Base-by-base conservation (phyloP, 2,888 invertebrate species). In the Drosophila affinis region DNA sequence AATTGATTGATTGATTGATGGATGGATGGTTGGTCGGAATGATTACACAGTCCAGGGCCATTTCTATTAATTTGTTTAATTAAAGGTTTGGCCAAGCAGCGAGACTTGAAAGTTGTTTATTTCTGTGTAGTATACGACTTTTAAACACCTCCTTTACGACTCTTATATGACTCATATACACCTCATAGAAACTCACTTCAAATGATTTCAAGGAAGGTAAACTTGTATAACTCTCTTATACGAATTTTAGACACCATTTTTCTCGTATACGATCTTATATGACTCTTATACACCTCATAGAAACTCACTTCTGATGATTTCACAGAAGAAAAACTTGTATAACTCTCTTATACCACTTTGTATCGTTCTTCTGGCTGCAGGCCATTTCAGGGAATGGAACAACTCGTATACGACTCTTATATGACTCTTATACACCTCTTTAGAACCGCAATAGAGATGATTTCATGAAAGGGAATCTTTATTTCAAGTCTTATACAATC, bases 61-160 rank as follows among this genome's bases (percentile, higher is more conserved):
- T 34, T 18, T 62, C 10, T 49, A 62, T 57, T 76, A 72, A 72
- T 78, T 73, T 55, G 75, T 57, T 72, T 72, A 73, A 85, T 81
- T 78, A 71, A 75, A 68, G 67, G 60, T 58, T 47, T 48, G 65
- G 56, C 67, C 65, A 68, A 63, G 56, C 56, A 21, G 21, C 3
- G 21, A 21, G 21, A 21, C 21, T 21, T 21, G 21, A 21, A 21
- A 21, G 21, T 21, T 21, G 21, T 21, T 21, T 21, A 21, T 21
- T 3, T 3, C 2, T 21, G 2, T 2, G 21, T n/a, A n/a, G n/a
- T 21, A 21, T 21, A 21, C 21, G 21, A 21, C 21, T 18, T 18
- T 1, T 18, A 18, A 18, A 18, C 18, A 18, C 18, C 18, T 18
- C 2, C 2, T 18, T 18, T 29, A 29, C 29, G 7, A 9, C 29